Conservation (phyloP, 2,113 vertebrate species). For the Zingel zingel region DNA sequence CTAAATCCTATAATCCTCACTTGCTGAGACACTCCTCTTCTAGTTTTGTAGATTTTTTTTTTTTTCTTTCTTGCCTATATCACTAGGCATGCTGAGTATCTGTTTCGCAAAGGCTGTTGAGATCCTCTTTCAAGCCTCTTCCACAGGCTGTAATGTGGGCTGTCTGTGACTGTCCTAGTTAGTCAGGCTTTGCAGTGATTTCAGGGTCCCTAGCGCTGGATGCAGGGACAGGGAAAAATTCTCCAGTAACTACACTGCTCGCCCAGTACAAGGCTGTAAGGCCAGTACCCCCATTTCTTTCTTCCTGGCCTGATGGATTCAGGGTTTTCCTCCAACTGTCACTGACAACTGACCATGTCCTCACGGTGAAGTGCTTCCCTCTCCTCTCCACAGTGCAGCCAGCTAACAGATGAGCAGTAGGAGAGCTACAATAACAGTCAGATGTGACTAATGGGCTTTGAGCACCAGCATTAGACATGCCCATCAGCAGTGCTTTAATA, state of each 20-base stretch:
- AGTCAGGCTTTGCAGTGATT: conserved; percentile 58
- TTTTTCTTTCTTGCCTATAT: conserved; percentile 6
- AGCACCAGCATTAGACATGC: conserved; percentile 13
- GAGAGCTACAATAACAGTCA: not conserved
- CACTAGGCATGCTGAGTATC: conserved; percentile 20
- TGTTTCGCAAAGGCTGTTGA: conserved; percentile 38
- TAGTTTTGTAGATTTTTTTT: conserved; percentile 29
- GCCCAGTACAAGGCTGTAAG: conserved; percentile 18
- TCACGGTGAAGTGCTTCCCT: conserved; percentile 13
- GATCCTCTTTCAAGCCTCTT: conserved; percentile 36
- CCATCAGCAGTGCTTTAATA: not conserved
- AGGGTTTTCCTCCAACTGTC: conserved; percentile 60
- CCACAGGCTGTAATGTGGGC: conserved; percentile 28
- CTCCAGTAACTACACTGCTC: conserved; percentile 48
- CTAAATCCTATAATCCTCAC: conserved; percentile 39
- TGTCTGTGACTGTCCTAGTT: conserved; percentile 37
- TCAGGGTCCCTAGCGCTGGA: conserved; percentile 36
- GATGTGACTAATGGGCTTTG: conserved; percentile 35
- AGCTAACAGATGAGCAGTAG: not conserved
- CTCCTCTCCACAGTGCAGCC: not conserved
- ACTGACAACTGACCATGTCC: conserved; percentile 38
- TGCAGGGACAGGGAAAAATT: conserved; percentile 30
- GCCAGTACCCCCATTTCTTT: not conserved
- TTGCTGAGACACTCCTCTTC: conserved; percentile 4
- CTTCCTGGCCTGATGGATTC: conserved; percentile 22